A percentile compares a stretch with the other conserved stretches of the same genome.
phyloP scores from a whole-genome alignment of 2,113 vertebrate species.

The Tupaia chinensis region DNA sequence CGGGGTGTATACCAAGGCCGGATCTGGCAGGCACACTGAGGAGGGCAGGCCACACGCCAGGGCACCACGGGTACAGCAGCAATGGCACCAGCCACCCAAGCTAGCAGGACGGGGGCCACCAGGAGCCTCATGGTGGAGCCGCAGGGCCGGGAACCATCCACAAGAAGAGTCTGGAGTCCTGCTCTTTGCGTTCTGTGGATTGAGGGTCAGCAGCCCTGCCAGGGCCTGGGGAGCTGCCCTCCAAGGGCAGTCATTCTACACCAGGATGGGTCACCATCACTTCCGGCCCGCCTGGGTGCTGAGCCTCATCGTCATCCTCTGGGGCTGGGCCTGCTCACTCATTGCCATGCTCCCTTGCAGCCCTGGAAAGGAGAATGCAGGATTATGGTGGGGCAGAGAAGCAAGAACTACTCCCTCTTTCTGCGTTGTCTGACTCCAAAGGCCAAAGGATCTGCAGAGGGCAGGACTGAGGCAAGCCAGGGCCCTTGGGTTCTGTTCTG shows the following conservation, averaged over 20 bases:
- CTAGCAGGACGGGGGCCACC: conserved; percentile 87
- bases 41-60: conserved; percentile 93
- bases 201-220: conserved; percentile 68
- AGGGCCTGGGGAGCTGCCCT: background rate
- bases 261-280: background rate
- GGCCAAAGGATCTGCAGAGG: background rate
- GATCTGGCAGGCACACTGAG: conserved; percentile 93
- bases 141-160: conserved; percentile 44
- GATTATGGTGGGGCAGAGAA: background rate
- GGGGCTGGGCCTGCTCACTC: background rate
- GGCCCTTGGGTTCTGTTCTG: background rate
- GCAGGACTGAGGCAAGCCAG: background rate
- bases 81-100: conserved; percentile 84
- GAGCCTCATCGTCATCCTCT: conserved; percentile 9
- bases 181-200: background rate
- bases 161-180: background rate
- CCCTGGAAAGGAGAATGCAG: conserved; percentile 65
- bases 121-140: conserved; percentile 86
- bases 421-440: background rate
- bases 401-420: background rate
- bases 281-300: background rate
- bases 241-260: conserved; percentile 63
- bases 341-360: background rate
- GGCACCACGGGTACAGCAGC: conserved; percentile 90
- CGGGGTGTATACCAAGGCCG: conserved; percentile 96